Evolutionary conservation across 1,140 invertebrate species (phyloP), one percentile per base, ranked within the genome.

Genomic region (Dryas iulia): DNA sequence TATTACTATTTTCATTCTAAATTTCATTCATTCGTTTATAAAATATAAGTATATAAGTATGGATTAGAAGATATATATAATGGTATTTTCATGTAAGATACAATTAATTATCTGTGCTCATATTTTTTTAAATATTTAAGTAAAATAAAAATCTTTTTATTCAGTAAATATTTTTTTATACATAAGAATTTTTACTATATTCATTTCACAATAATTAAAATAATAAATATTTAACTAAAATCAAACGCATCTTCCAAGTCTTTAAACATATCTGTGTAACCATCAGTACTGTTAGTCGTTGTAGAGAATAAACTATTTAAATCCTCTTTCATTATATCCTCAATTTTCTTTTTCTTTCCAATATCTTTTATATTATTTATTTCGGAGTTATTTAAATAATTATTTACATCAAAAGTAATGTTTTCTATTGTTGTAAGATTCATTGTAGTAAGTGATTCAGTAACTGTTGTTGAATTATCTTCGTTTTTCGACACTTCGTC

Each of bases 221-320:
- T 47, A 14, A 18, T 47, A 18, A 7, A 47, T 18, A 14, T 33
- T 33, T 18, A 39, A 28, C 58, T 59, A 11, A 68, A 28, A 24
- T 62, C 62, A 67, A 74, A 72, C n/a, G 35, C 68, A 12, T 73
- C 69, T 35, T 78, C 77, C 24, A 76, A 21, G 10, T 70, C 70
- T 59, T 74, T 56, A 33, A 78, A 74, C 3, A 71, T 65, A 54
- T 78, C 72, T 3, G 62, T 60, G 18, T 54, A 62, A 1, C 52
- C 30, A 8, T 66, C 57, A 23, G 30, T 59, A 12, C 28, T 66
- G 39, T 53, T 67, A 21, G 30, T 28, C 7, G 69, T 28, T 14
- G 33, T 4, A 14, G 54, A 8, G 12, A 74, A 68, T 10, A 78
- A 7, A 4, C 53, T 72, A n/a, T 61, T 35, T 3, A 78, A 31